Conservation (phyloP, 2,113 vertebrate genomes). For the Pelobates fuscus region DNA sequence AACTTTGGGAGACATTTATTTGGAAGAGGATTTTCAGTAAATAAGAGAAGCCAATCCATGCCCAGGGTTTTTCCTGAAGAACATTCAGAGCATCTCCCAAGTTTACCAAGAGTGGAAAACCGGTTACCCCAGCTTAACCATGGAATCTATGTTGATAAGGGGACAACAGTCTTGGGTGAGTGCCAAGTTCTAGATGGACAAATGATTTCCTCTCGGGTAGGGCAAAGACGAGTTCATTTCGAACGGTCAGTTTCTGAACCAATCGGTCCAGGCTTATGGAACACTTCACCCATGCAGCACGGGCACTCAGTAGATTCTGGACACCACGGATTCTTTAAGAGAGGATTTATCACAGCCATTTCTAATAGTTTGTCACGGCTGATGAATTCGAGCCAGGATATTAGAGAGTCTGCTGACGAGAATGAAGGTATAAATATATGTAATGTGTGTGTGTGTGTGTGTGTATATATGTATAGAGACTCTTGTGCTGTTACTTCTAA, state of each 20-base stretch:
- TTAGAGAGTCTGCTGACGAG: slow-evolving; percentile 46
- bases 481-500: too few species aligned
- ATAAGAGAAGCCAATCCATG: slow-evolving; percentile 59
- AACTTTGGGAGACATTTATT: slow-evolving; percentile 54
- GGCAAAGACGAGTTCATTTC: slow-evolving; percentile 58
- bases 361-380: slow-evolving; percentile 68
- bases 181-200: slow-evolving; percentile 15
- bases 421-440: slow-evolving; percentile 52
- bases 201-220: background rate
- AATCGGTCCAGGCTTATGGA: background rate
- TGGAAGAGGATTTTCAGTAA: background rate
- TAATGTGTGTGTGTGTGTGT: too few species aligned
- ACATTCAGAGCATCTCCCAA: slow-evolving; percentile 13
- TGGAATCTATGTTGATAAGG: background rate
- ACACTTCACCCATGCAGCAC: slow-evolving; percentile 23
- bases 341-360: slow-evolving; percentile 68
- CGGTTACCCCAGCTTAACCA: background rate
- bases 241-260: slow-evolving; percentile 72
- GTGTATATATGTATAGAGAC: too few species aligned
- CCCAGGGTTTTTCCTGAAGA: slow-evolving; percentile 56
- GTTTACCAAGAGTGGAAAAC: slow-evolving; percentile 1
- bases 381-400: slow-evolving; percentile 60
- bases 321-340: slow-evolving; percentile 60
- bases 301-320: slow-evolving; percentile 51
- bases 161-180: background rate